Evolutionary conservation across 2,113 vertebrate genomes (phyloP).

Genomic region (Orycteropus afer): DNA sequence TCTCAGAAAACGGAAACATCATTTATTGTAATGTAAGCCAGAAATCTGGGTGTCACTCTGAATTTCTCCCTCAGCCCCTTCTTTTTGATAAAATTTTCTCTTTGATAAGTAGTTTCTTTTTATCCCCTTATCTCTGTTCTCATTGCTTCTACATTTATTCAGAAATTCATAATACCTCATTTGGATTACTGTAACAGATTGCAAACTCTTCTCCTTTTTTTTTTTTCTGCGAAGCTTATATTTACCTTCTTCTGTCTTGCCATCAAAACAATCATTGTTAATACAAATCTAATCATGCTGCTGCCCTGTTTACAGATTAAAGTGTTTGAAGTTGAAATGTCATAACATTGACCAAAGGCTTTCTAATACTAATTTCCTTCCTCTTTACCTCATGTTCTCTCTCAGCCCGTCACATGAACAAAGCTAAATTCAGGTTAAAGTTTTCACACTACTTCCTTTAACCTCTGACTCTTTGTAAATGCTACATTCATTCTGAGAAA

Average conservation of each 20-base stretch:
- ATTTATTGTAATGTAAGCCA: not conserved
- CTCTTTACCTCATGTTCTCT: not conserved
- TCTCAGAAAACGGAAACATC: not conserved
- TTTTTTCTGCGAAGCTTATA: not conserved
- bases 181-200: not conserved
- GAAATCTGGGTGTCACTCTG: not conserved
- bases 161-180: not conserved
- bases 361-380: not conserved
- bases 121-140: not conserved
- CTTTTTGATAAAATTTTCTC: not conserved
- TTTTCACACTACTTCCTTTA: not conserved
- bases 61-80: not conserved
- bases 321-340: not conserved
- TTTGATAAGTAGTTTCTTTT: slow-evolving; percentile 13
- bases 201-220: not conserved
- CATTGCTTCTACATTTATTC: not conserved
- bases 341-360: not conserved
- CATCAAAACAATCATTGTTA: not conserved
- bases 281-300: not conserved
- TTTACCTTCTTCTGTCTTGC: not conserved
- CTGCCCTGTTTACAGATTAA: not conserved
- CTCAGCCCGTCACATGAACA: not conserved
- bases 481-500: not conserved
- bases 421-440: not conserved
- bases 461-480: not conserved